Base-by-base conservation (phyloP, 2,888 invertebrate species). In the Adelognathus sp. region DNA sequence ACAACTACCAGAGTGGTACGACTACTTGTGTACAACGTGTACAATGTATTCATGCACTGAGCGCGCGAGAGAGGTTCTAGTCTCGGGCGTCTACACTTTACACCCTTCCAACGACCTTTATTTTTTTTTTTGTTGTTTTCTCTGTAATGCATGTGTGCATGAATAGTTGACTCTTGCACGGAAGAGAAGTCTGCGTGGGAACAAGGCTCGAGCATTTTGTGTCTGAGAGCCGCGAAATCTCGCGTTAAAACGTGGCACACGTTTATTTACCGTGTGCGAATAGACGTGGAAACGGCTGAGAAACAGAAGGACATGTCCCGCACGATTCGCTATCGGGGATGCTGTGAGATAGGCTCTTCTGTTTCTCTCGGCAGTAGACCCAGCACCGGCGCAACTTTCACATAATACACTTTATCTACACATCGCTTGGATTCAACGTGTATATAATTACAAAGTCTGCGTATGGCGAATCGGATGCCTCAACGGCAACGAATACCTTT, bases 141-240 rank as follows among this genome's bases (percentile, higher is more conserved):
- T 4, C 16, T 29, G n/a, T 63, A n/a, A 21, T 50, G 44, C 50
- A 73, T 72, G 46, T 54, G 52, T 61, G 39, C n/a, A 36, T 54
- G 56, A 50, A 46, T 41, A 64, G 46, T 21, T 11, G 3, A 50
- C 46, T 24, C 24, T 14, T 27, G 36, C n/a, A 61, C 64, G 66
- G 58, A 31, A 41, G 18, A 52, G 69, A 41, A 58, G 52, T 70
- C 70, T 58, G 63, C 73, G 78, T 74, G 78, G 73, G 78, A 78
- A 73, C 69, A 64, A 36, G 52, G 41, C 46, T 69, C 14, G 39
- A 14, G 36, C 69, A 73, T 74, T 74, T 64, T 41, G 39, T 44
- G 29, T 21, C 18, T 18, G 52, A 61, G 61, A 67, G 41, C 72
- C 67, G 77, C 69, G 69, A 73, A 73, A 73, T 71, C 64, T 52